These are phyloP conservation scores for Aeoliscus strigatus DNA, from an alignment of 2,797 vertebrate species.

Conservation along the genomic window DNA sequence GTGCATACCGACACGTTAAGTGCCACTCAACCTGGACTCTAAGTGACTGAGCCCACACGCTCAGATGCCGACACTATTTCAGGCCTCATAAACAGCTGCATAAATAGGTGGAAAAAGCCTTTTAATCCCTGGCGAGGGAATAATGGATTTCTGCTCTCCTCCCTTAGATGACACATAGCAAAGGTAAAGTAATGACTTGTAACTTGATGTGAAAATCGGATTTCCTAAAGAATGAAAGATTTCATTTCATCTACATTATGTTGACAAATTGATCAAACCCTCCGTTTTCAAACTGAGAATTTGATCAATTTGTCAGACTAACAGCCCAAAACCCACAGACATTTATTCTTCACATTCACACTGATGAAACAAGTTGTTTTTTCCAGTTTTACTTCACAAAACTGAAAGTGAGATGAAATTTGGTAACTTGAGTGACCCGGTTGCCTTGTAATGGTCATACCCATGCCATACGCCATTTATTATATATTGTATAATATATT, in stretches of 20 bases:
- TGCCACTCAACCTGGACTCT: slow-evolving; percentile 55
- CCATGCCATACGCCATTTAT: too few species aligned
- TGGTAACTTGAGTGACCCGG: too few species aligned
- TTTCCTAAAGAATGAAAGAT: not conserved
- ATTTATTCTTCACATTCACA: too few species aligned
- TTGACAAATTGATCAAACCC: not conserved
- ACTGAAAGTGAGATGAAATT: too few species aligned
- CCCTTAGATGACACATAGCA: too few species aligned
- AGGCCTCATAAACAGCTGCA: slow-evolving; percentile 33
- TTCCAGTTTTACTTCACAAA: too few species aligned
- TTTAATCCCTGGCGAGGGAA: slow-evolving; percentile 20
- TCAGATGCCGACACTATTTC: slow-evolving; percentile 36
- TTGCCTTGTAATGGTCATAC: too few species aligned
- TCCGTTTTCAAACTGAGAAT: too few species aligned
- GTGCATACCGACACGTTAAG: slow-evolving; percentile 40
- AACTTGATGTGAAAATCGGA: not conserved
- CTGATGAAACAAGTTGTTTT: too few species aligned
- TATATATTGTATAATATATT: too few species aligned
- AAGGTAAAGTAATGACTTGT: slow-evolving; percentile 2
- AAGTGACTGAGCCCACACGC: slow-evolving; percentile 50
- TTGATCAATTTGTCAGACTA: too few species aligned
- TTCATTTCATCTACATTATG: not conserved
- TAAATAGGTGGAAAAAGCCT: slow-evolving; percentile 25
- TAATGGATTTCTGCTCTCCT: slow-evolving; percentile 16
- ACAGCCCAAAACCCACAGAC: too few species aligned